Conservation (phyloP, 1,140 invertebrate species). For the Apolygus lucorum region DNA sequence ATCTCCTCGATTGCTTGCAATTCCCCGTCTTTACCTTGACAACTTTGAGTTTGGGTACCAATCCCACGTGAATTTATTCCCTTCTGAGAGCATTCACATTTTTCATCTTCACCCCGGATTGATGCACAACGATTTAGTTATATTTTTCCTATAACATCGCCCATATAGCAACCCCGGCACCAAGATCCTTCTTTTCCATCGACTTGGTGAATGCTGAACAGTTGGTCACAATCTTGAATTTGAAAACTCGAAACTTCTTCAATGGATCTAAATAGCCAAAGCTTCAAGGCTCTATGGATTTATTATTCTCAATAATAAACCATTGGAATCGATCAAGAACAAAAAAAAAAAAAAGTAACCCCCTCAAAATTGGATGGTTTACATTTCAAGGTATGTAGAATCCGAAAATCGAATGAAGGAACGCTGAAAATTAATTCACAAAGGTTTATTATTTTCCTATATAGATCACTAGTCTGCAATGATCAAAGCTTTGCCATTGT, state of each 20-base stretch:
- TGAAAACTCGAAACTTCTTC: slow-evolving; percentile 37
- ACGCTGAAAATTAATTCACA: too few relatives aligned
- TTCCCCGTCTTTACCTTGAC: background rate
- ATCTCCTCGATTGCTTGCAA: background rate
- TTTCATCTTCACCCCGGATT: slow-evolving; percentile 33
- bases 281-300: too few relatives aligned
- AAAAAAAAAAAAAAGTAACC: too few relatives aligned
- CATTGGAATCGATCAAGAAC: too few relatives aligned
- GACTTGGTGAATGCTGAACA: slow-evolving; percentile 27
- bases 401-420: too few relatives aligned
- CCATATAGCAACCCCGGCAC: slow-evolving; percentile 36
- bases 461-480: too few relatives aligned
- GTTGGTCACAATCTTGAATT: slow-evolving; percentile 39
- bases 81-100: slow-evolving; percentile 39
- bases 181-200: slow-evolving; percentile 25
- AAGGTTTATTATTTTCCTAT: too few relatives aligned
- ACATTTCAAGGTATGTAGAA: too few relatives aligned
- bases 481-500: too few relatives aligned
- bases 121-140: slow-evolving; percentile 33
- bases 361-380: too few relatives aligned
- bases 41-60: background rate
- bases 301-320: too few relatives aligned
- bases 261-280: slow-evolving; percentile 36
- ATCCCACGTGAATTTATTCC: background rate
- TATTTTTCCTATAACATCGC: slow-evolving; percentile 34